Conservation (phyloP, 1,140 invertebrate species). For the Pectinophora gossypiella region DNA sequence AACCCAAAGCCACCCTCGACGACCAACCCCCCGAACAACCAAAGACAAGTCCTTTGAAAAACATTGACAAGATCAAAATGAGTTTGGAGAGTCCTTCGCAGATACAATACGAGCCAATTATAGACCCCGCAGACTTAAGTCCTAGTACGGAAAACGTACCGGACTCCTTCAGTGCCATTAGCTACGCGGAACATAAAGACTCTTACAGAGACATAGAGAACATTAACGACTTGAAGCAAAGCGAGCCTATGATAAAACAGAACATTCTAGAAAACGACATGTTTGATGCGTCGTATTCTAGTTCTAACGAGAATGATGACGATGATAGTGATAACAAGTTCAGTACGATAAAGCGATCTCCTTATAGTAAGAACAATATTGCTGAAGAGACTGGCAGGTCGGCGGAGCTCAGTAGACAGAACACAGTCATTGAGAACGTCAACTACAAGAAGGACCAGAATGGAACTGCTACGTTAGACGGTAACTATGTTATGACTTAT, state of each 20-base stretch:
- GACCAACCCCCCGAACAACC: slow-evolving; percentile 31
- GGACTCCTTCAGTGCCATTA: slow-evolving; percentile 50
- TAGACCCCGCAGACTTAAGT: slow-evolving; percentile 60
- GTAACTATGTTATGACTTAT: no score
- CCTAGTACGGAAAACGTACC: slow-evolving; percentile 60
- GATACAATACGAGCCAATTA: slow-evolving; percentile 70
- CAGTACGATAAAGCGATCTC: slow-evolving; percentile 81
- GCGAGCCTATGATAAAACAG: slow-evolving; percentile 72
- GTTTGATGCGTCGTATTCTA: slow-evolving; percentile 70
- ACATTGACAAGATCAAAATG: slow-evolving; percentile 72
- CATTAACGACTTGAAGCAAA: slow-evolving; percentile 40
- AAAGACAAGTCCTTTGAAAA: slow-evolving; percentile 67
- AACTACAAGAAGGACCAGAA: slow-evolving; percentile 66
- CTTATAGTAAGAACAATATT: slow-evolving; percentile 76
- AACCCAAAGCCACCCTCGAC: slow-evolving; percentile 16
- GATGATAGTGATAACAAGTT: slow-evolving; percentile 80
- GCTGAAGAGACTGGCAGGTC: slow-evolving; percentile 35
- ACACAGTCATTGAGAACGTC: slow-evolving; percentile 71
- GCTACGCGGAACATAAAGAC: slow-evolving; percentile 38
- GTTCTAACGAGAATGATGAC: slow-evolving; percentile 76
- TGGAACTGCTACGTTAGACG: slow-evolving; percentile 57
- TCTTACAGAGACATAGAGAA: slow-evolving; percentile 36
- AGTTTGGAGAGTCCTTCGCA: slow-evolving; percentile 69
- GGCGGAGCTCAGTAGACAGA: slow-evolving; percentile 58
- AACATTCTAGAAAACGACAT: slow-evolving; percentile 74